Conservation (phyloP, 2,888 invertebrate species). For the Dermolepida albohirtum region DNA sequence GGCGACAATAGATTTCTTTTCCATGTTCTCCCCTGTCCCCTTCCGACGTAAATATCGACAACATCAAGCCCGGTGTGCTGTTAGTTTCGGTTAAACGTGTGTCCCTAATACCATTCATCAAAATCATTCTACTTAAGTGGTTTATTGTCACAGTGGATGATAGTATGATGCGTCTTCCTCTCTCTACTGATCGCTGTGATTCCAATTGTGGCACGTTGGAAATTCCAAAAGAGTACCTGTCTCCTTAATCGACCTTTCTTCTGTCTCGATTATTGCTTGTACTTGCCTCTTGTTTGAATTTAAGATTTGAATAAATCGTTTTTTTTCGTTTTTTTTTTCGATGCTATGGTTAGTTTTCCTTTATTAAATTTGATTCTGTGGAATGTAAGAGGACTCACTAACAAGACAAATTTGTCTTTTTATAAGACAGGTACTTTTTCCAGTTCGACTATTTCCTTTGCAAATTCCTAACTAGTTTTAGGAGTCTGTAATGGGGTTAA, state of each 20-base stretch:
- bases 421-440: no score
- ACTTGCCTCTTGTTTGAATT: no score
- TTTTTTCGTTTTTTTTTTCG: no score
- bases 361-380: no score
- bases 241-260: slow-evolving; percentile 44
- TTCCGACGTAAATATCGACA: slow-evolving; percentile 9
- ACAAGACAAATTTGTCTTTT: no score
- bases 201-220: slow-evolving; percentile 8
- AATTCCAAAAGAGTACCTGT: slow-evolving; percentile 47
- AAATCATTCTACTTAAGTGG: slow-evolving; percentile 66
- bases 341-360: no score
- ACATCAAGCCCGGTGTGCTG: slow-evolving; percentile 3
- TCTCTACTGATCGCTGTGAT: slow-evolving; percentile 2
- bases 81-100: slow-evolving; percentile 55
- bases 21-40: slow-evolving; percentile 14
- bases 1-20: slow-evolving; percentile 64
- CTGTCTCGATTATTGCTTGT: no score
- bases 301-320: no score
- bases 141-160: slow-evolving; percentile 61
- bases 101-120: slow-evolving; percentile 59
- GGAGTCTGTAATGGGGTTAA: no score
- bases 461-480: no score
- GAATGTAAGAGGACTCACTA: no score
- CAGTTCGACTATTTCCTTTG: no score
- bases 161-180: slow-evolving; percentile 45